phyloP scores from a whole-genome alignment of 1,140 invertebrate species.

The Tachypleus tridentatus region DNA sequence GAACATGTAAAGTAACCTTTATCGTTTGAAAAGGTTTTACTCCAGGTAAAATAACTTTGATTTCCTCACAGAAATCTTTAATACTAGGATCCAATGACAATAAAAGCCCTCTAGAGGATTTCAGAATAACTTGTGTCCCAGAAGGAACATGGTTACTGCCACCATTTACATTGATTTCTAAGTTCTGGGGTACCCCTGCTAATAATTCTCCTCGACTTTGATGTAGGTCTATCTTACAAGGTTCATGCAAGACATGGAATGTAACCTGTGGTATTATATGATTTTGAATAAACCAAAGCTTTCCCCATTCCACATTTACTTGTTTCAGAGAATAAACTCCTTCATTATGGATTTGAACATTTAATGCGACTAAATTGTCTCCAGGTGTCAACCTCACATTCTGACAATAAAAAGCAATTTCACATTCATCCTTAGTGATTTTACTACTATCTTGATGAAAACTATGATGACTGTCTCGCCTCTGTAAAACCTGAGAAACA shows the following conservation, averaged over 20 bases:
- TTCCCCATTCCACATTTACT: slow-evolving; percentile 18
- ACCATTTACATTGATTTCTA: slow-evolving; percentile 35
- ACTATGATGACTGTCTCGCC: slow-evolving; percentile 13
- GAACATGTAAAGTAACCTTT: slow-evolving; percentile 47
- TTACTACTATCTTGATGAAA: slow-evolving; percentile 11
- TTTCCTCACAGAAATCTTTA: slow-evolving; percentile 1
- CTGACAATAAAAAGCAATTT: slow-evolving; percentile 7
- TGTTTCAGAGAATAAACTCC: slow-evolving; percentile 15
- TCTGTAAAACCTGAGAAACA: slow-evolving; percentile 12
- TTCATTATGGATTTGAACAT: slow-evolving; percentile 7
- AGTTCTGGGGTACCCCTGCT: slow-evolving; percentile 39
- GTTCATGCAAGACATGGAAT: slow-evolving; percentile 9
- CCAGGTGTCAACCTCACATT: slow-evolving; percentile 16
- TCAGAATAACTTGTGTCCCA: slow-evolving; percentile 21
- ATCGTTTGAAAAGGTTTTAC: slow-evolving; percentile 55
- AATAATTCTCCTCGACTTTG: slow-evolving; percentile 36
- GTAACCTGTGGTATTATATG: slow-evolving; percentile 9
- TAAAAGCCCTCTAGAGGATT: slow-evolving; percentile 16
- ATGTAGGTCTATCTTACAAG: background rate
- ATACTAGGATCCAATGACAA: slow-evolving; percentile 3
- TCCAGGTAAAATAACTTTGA: slow-evolving; percentile 36
- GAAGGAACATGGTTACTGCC: slow-evolving; percentile 35
- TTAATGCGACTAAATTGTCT: slow-evolving; percentile 7
- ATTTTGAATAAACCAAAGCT: slow-evolving; percentile 16
- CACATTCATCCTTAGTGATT: slow-evolving; percentile 11